Conservation (phyloP, 2,113 vertebrate species). For the Bubo blakistoni region DNA sequence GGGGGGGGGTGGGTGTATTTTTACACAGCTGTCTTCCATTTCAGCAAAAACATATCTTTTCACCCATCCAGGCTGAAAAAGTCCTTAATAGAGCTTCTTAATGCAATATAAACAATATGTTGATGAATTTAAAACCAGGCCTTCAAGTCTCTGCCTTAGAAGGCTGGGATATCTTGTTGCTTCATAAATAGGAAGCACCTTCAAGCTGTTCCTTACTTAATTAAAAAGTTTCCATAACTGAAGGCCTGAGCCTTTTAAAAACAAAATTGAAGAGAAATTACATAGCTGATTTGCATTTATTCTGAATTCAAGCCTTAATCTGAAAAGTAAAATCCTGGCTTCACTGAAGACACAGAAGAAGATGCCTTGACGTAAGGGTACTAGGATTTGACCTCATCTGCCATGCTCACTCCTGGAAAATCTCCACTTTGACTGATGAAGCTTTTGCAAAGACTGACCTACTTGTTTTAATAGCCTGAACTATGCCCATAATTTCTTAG, state of each 20-base stretch:
- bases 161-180: rapidly evolving
- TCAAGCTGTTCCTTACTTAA: background rate
- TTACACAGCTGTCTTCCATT: background rate
- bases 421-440: background rate
- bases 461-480: background rate
- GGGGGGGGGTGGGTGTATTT: background rate
- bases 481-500: rapidly evolving
- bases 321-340: background rate
- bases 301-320: background rate
- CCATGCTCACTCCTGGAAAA: background rate
- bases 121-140: background rate
- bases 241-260: background rate
- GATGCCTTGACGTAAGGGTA: background rate
- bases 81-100: background rate
- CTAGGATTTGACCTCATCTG: background rate
- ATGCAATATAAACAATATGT: background rate
- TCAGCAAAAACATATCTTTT: background rate
- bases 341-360: background rate
- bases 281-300: background rate
- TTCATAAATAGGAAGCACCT: background rate
- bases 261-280: background rate
- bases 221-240: background rate
- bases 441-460: background rate
- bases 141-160: background rate
- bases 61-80: background rate